phyloP scores from a whole-genome alignment of 2,888 invertebrate genomes.

The Protodeltote pygarga region DNA sequence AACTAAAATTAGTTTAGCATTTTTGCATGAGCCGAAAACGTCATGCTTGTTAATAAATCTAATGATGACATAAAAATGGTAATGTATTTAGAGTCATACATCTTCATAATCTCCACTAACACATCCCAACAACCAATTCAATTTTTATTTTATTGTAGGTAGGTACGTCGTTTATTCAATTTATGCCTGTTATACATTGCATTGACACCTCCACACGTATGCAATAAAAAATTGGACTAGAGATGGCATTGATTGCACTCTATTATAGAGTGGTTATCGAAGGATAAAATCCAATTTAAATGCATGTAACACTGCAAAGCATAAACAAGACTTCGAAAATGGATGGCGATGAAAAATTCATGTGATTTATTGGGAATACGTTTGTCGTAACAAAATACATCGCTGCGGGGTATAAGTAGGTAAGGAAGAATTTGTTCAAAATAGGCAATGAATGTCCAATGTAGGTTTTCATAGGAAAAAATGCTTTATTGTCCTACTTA shows the following conservation, averaged over 20 bases:
- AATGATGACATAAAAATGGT: no score
- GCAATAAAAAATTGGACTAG: slow-evolving; percentile 17
- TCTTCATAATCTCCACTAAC: no score
- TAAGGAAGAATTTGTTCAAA: slow-evolving; percentile 15
- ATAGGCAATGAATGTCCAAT: slow-evolving; percentile 3
- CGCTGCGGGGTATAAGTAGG: slow-evolving; percentile 46
- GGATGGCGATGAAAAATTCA: slow-evolving; percentile 65
- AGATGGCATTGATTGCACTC: slow-evolving; percentile 25
- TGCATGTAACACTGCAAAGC: slow-evolving; percentile 58
- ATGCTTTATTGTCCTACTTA: no score
- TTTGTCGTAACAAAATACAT: slow-evolving; percentile 37
- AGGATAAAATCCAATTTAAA: slow-evolving; percentile 68
- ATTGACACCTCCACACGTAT: background rate
- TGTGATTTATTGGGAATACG: slow-evolving; percentile 59
- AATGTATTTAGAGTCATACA: no score
- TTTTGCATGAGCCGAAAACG: no score
- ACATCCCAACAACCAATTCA: no score
- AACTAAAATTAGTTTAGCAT: no score
- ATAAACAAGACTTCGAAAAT: slow-evolving; percentile 61
- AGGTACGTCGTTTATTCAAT: background rate
- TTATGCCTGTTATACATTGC: background rate
- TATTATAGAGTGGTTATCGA: slow-evolving; percentile 47
- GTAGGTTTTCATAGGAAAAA: background rate
- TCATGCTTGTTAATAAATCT: no score
- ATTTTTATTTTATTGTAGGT: no score